Percentiles rank a stretch among this genome's conserved stretches.
Conservation (phyloP, 2,797 vertebrate genomes). For the Epinephelus malabaricus region DNA sequence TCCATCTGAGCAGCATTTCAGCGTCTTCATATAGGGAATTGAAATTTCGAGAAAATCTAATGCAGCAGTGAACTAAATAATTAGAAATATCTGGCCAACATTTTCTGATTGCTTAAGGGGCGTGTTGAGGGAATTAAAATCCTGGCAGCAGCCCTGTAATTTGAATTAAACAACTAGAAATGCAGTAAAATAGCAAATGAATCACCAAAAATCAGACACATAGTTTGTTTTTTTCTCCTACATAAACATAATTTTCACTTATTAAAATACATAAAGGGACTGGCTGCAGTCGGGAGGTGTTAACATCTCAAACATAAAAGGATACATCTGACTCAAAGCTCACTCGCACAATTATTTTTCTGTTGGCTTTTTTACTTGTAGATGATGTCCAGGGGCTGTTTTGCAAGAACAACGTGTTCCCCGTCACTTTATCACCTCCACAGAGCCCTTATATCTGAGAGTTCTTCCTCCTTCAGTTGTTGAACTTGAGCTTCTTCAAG, state of each 20-base stretch:
- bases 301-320: constrained; percentile 26
- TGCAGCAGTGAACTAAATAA: background rate
- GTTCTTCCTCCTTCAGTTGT: constrained; percentile 11
- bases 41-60: background rate
- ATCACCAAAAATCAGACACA: background rate
- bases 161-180: background rate
- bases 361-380: constrained; percentile 23
- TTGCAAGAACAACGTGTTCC: constrained; percentile 36
- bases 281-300: background rate
- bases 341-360: constrained; percentile 29
- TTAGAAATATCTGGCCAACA: background rate
- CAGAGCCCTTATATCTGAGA: constrained; percentile 39
- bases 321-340: constrained; percentile 22
- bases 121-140: background rate
- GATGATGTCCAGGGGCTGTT: constrained; percentile 38
- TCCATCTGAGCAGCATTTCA: background rate
- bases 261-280: constrained; percentile 19
- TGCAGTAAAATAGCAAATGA: background rate
- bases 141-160: background rate
- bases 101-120: background rate
- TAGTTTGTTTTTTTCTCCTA: background rate
- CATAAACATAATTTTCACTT: constrained; percentile 11
- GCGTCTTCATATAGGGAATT: background rate
- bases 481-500: constrained; percentile 69
- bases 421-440: constrained; percentile 42